Base-by-base conservation (phyloP, 2,888 invertebrate species). In the Yponomeuta plumbellus region DNA sequence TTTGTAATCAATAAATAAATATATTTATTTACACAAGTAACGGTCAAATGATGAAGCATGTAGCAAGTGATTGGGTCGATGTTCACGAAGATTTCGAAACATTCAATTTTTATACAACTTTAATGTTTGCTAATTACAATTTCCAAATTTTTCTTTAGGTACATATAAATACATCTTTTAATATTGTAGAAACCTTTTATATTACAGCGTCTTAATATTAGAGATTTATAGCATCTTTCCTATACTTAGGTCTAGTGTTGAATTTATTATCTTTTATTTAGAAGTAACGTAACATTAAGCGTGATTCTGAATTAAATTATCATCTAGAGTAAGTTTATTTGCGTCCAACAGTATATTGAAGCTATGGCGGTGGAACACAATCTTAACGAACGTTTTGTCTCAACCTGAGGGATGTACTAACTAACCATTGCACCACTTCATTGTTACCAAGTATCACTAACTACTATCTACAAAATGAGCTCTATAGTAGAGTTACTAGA, bases 21-120 rank as follows among this genome's bases (percentile, higher is more conserved):
- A 90, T 91, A 88, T 89, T 90, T 91, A 91, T 91, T 88, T 91
- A 91, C 90, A 91, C 69, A 76, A 58, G 77, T 84, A 89, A 89
- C 87, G 80, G 80, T 81, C 78, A 86, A 86, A 83, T 83, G 61
- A 67, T 66, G 77, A 87, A 86, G 81, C 77, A 77, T 78, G 80
- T 79, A 57, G 66, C 66, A 65, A 65, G 59, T 66, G 17, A 80
- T 76, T 84, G 80, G 79, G 85, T 89, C 86, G 86, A 87, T 89
- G 86, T 86, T 81, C 76, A 79, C 75, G 80, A 84, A 17, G 76
- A 80, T 71, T 78, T 77, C 71, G 71, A 80, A 79, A 76, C 75
- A 73, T 77, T 74, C 77, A 70, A 76, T 76, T 70, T 68, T 70
- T 68, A 61, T 64, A 67, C 64, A 61, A 65, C 74, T 74, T 72